Evolutionary conservation across 2,888 invertebrate genomes (phyloP).

Genomic region (Amphipoea lucens): DNA sequence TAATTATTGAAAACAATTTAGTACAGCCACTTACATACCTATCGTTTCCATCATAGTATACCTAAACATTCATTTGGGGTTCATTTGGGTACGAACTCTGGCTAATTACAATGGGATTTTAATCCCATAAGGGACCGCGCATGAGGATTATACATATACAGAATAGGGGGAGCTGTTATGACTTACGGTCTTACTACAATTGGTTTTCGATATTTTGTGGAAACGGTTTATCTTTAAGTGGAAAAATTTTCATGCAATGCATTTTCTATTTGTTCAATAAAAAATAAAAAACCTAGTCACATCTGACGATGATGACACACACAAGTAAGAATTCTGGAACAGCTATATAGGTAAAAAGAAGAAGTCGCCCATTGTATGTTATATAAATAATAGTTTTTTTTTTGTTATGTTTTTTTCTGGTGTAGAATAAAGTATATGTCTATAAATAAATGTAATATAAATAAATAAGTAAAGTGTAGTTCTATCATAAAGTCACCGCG

Average conservation of each 20-base stretch:
- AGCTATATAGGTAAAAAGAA: too few species aligned
- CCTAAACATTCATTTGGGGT: conserved; percentile 14
- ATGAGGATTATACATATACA: conserved; percentile 42
- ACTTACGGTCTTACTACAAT: conserved; percentile 1
- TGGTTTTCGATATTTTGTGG: conserved; percentile 3
- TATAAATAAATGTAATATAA: too few species aligned
- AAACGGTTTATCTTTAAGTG: not conserved
- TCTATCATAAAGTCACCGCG: too few species aligned
- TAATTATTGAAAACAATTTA: not conserved
- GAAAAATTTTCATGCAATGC: not conserved
- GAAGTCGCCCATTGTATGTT: too few species aligned
- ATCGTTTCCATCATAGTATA: not conserved
- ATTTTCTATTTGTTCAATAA: not conserved
- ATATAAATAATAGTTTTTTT: too few species aligned
- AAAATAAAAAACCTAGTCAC: not conserved
- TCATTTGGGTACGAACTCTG: conserved; percentile 15
- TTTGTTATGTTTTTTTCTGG: too few species aligned
- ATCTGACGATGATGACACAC: not conserved
- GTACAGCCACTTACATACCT: not conserved
- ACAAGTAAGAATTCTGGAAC: not conserved
- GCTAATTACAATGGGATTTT: conserved; percentile 47
- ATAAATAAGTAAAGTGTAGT: too few species aligned
- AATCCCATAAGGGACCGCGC: conserved; percentile 39
- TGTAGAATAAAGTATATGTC: too few species aligned
- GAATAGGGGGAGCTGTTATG: conserved; percentile 22